phyloP scores from a whole-genome alignment of 2,888 invertebrate genomes.

The Platycheirus albimanus region DNA sequence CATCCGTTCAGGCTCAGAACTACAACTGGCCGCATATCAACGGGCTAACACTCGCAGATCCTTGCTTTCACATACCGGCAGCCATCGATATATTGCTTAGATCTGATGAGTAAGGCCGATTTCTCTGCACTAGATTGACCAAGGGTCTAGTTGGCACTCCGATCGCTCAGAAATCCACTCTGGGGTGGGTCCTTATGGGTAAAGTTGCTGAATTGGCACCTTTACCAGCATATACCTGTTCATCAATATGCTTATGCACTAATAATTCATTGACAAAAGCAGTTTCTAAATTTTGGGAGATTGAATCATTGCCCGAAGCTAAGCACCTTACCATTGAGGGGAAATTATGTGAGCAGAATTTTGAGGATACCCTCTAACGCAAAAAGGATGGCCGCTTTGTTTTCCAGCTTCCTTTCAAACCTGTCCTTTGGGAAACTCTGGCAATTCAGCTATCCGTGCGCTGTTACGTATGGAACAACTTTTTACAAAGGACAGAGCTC shows the following conservation, averaged over 20 bases:
- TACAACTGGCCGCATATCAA: conserved; percentile 43
- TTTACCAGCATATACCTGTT: neutral
- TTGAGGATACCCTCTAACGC: conserved; percentile 25
- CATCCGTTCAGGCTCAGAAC: conserved; percentile 16
- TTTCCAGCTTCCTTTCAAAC: conserved; percentile 49
- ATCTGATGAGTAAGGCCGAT: conserved; percentile 48
- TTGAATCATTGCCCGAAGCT: conserved; percentile 47
- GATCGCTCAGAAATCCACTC: conserved; percentile 43
- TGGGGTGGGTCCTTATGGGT: conserved; percentile 52
- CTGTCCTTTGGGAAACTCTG: conserved; percentile 38
- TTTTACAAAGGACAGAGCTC: conserved; percentile 31
- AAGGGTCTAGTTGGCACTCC: conserved; percentile 48
- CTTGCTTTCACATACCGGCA: conserved; percentile 27
- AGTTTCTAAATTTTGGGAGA: conserved; percentile 53
- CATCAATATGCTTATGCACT: neutral
- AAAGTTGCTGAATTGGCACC: conserved; percentile 9
- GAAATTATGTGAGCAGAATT: conserved; percentile 55
- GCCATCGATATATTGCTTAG: conserved; percentile 36
- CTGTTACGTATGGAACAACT: conserved; percentile 42
- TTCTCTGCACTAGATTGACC: conserved; percentile 30
- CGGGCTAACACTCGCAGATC: conserved; percentile 42
- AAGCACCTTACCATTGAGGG: conserved; percentile 49
- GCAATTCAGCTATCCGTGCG: conserved; percentile 31
- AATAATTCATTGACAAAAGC: conserved; percentile 29
- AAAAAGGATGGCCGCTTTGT: conserved; percentile 46